phyloP scores from a whole-genome alignment of 2,888 invertebrate species.

The Platycnemis pennipes region DNA sequence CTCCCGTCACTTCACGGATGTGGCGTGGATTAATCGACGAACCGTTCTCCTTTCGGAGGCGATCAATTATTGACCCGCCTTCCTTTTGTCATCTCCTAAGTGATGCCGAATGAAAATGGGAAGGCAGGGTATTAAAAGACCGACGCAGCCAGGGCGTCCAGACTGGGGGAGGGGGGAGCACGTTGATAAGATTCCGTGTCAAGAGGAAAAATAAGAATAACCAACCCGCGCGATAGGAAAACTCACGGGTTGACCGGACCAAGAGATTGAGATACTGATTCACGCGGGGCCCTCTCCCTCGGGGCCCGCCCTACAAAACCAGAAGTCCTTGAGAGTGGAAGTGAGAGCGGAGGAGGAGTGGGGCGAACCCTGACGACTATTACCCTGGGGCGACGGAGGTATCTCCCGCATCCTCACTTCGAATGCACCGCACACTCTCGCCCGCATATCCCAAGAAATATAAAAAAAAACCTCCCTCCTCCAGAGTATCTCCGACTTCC shows the following conservation, averaged over 20 bases:
- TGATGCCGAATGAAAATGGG: neutral
- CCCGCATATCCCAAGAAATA: neutral
- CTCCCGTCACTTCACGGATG: neutral
- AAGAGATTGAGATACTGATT: conserved; percentile 57
- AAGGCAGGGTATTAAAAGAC: conserved; percentile 12
- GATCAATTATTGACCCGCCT: conserved; percentile 4
- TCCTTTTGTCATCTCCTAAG: neutral
- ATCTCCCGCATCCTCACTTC: neutral
- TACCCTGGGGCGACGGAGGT: neutral
- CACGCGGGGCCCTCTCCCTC: neutral
- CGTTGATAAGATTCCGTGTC: neutral
- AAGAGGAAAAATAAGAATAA: neutral
- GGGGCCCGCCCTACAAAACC: neutral
- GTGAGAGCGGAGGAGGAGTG: neutral
- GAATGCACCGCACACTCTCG: neutral
- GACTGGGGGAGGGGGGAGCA: neutral
- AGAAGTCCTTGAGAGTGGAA: conserved; percentile 36
- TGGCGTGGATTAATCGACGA: conserved; percentile 24
- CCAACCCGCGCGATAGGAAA: neutral
- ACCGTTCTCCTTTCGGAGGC: neutral
- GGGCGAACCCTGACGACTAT: neutral
- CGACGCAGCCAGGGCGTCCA: conserved; percentile 27
- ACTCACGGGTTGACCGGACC: neutral
- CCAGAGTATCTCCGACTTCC: neutral
- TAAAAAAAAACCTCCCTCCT: neutral